Conservation (phyloP, 2,888 invertebrate species). For the Anarsia innoxiella region DNA sequence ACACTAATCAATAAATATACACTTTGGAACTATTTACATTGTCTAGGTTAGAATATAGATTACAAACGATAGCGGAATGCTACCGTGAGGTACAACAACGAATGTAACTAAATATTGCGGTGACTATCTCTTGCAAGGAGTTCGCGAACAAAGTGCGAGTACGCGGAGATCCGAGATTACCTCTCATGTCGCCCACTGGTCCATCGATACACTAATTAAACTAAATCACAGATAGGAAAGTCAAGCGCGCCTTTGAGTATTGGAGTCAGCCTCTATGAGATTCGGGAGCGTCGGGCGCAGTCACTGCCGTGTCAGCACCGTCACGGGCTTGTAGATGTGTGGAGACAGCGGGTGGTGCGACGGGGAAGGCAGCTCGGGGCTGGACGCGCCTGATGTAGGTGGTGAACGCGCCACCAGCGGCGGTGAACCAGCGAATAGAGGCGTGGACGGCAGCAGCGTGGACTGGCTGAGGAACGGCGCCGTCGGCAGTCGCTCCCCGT, state of each 20-base stretch:
- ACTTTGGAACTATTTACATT: conserved; percentile 65
- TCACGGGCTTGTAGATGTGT: conserved; percentile 73
- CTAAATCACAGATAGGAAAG: conserved; percentile 67
- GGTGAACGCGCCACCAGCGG: conserved; percentile 51
- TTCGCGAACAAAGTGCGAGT: conserved; percentile 31
- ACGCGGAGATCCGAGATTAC: conserved; percentile 32
- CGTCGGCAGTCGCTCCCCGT: conserved; percentile 48
- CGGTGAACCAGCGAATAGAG: conserved; percentile 58
- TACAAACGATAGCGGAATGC: conserved; percentile 52
- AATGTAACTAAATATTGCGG: too few species aligned
- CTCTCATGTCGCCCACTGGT: conserved; percentile 38
- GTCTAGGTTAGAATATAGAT: conserved; percentile 29
- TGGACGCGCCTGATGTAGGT: conserved; percentile 51
- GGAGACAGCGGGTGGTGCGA: conserved; percentile 56
- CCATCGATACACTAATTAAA: conserved; percentile 40
- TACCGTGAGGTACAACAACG: conserved; percentile 30
- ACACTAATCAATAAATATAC: conserved; percentile 62
- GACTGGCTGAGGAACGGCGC: conserved; percentile 33
- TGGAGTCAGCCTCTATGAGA: conserved; percentile 33
- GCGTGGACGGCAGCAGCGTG: conserved; percentile 40
- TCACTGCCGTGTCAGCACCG: conserved; percentile 74
- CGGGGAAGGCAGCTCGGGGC: conserved; percentile 57
- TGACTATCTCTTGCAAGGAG: too few species aligned
- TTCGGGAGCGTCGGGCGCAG: conserved; percentile 13
- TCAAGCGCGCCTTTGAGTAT: conserved; percentile 28